Base-by-base conservation (phyloP, 2,113 vertebrate genomes). In the Hyla sarda region DNA sequence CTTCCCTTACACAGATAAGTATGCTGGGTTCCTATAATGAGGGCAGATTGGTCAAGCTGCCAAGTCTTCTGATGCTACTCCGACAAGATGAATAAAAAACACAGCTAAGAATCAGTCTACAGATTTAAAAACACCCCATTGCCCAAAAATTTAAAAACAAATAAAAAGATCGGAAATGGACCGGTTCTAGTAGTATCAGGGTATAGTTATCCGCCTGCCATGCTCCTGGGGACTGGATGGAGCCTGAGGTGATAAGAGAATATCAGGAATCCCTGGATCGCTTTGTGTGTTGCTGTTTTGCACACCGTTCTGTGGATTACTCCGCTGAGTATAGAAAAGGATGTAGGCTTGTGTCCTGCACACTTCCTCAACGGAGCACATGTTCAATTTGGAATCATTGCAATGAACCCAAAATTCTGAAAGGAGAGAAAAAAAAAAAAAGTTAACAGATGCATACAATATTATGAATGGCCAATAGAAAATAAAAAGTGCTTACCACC, bases 311-410 rank as follows among this genome's bases (percentile, higher is more conserved):
- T 90, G 96, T 94, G 92, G 91, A 71, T 96, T 97, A 74, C 85
- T 87, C 93, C 97, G 96, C 96, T 98, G 98, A 91, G 98, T 99
- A 90, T 99, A 99, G 95, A 99, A 99, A 91, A 99, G 96, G 91
- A 99, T 99, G 92, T 99, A 99, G 93, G 98, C 98, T 93, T 99
- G 98, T 96, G 98, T 99, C 95, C 96, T 97, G 95, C 98, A 99
- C 93, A 99, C 97, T 91, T 99, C 98, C 95, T 99, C 97, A 92
- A 99, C 97, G 52, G 96, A 97, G 95, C 97, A 99, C 92, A 99
- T 97, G 93, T 98, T 98, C 97, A 99, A 96, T 93, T 97, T 97
- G 89, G 98, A 99, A 96, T 99, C 98, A 84, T 99, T 99, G 95
- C 98, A 99, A 96, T 99, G 98, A 91, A 99, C 97, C 98, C 98